phyloP scores from a whole-genome alignment of 2,888 invertebrate species.

The Gymnoscelis rufifasciata region DNA sequence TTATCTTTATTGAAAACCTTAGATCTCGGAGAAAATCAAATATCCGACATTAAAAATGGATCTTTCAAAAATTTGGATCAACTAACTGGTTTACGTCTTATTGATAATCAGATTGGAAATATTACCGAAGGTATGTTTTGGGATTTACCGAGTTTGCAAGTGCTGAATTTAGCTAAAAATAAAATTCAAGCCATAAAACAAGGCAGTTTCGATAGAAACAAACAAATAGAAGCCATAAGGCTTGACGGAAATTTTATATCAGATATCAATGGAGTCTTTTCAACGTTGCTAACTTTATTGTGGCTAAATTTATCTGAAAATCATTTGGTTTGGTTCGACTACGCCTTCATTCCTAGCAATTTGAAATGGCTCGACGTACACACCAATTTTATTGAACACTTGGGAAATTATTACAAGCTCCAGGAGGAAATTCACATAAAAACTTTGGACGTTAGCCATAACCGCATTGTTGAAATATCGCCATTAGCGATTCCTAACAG shows the following conservation, averaged over 20 bases:
- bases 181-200: constrained; percentile 90
- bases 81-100: constrained; percentile 90
- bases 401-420: constrained; percentile 92
- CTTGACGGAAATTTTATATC: constrained; percentile 92
- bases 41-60: constrained; percentile 89
- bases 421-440: constrained; percentile 88
- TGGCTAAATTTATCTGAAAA: constrained; percentile 95
- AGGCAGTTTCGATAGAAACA: constrained; percentile 89
- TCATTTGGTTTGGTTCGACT: constrained; percentile 95
- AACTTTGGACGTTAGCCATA: constrained; percentile 93
- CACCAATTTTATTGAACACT: constrained; percentile 90
- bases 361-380: constrained; percentile 94
- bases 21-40: constrained; percentile 94
- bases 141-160: constrained; percentile 89
- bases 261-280: constrained; percentile 93
- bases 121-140: constrained; percentile 90
- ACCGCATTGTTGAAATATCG: constrained; percentile 88
- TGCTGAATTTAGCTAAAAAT: constrained; percentile 93
- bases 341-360: constrained; percentile 92
- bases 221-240: constrained; percentile 90
- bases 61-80: constrained; percentile 92
- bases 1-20: constrained; percentile 90
- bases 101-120: constrained; percentile 93
- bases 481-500: constrained; percentile 92
- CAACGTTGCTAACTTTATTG: constrained; percentile 87